These are phyloP conservation scores for Tor tambroides DNA, from an alignment of 2,113 vertebrate genomes.

Conservation along the genomic window DNA sequence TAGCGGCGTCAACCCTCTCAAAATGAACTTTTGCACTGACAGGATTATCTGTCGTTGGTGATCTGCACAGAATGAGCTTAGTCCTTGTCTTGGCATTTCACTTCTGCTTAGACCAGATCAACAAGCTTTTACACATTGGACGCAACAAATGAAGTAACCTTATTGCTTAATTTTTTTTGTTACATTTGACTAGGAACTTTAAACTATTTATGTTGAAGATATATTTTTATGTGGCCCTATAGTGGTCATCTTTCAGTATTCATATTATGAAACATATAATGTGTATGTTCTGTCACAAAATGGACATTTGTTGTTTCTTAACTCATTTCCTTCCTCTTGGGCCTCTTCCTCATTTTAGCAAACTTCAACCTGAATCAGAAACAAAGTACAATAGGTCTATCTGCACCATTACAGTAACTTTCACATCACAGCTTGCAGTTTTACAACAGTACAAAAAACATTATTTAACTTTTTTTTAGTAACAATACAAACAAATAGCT, in stretches of 20 bases:
- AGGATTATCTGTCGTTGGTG: neutral
- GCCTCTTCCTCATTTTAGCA: constrained; percentile 54
- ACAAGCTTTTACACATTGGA: neutral
- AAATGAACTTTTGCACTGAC: constrained; percentile 21
- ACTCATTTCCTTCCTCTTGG: constrained; percentile 56
- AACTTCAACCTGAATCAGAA: constrained; percentile 35
- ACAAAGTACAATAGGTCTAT: constrained; percentile 23
- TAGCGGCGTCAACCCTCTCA: neutral
- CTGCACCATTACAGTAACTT: neutral
- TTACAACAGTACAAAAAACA: neutral
- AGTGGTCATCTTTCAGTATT: neutral
- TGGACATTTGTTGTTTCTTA: constrained; percentile 54
- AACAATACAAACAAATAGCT: neutral
- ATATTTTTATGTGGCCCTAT: neutral
- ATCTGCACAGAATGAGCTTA: constrained; percentile 14
- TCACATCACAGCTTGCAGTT: neutral
- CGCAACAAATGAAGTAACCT: neutral
- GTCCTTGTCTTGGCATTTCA: constrained; percentile 9
- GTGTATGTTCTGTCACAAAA: constrained; percentile 22
- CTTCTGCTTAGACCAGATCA: constrained; percentile 15
- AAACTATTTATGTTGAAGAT: neutral
- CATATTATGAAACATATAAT: neutral
- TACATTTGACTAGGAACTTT: neutral
- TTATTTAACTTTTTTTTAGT: neutral
- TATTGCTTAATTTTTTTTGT: neutral